These are phyloP conservation scores for Phylloscopus trochiloides DNA, from an alignment of 2,113 vertebrate genomes.

Conservation along the genomic window DNA sequence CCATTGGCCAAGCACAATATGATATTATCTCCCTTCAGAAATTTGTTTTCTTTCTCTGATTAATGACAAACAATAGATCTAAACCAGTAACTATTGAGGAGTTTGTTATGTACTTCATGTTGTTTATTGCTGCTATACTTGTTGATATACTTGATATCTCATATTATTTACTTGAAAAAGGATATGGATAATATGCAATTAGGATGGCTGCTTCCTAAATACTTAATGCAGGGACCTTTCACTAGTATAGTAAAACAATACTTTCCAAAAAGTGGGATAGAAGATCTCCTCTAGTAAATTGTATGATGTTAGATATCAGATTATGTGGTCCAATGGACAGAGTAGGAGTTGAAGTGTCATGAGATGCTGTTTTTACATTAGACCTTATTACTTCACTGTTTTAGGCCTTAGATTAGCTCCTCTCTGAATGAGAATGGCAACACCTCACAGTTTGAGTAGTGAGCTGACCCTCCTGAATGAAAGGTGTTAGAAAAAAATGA, in stretches of 20 bases:
- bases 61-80: not conserved
- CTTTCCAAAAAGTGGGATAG: not conserved
- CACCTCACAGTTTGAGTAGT: not conserved
- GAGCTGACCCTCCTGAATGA: not conserved
- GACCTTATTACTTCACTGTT: not conserved
- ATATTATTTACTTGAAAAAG: not conserved
- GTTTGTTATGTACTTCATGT: not conserved
- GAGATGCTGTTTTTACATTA: not conserved
- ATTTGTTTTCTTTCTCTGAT: not conserved
- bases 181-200: not conserved
- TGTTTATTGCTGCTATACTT: not conserved
- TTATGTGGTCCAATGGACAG: not conserved
- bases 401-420: not conserved
- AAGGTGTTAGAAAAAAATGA: not conserved
- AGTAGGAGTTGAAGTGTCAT: not conserved
- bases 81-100: not conserved
- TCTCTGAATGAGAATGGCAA: not conserved
- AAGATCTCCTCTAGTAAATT: not conserved
- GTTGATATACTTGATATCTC: not conserved
- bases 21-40: not conserved
- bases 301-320: accelerated
- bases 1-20: not conserved
- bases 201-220: not conserved
- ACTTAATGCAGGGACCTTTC: not conserved
- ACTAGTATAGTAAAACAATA: not conserved